Percentiles rank a stretch among this genome's conserved stretches.
phyloP scores from a whole-genome alignment of 2,888 invertebrate genomes.

The Parasteatoda lunata region DNA sequence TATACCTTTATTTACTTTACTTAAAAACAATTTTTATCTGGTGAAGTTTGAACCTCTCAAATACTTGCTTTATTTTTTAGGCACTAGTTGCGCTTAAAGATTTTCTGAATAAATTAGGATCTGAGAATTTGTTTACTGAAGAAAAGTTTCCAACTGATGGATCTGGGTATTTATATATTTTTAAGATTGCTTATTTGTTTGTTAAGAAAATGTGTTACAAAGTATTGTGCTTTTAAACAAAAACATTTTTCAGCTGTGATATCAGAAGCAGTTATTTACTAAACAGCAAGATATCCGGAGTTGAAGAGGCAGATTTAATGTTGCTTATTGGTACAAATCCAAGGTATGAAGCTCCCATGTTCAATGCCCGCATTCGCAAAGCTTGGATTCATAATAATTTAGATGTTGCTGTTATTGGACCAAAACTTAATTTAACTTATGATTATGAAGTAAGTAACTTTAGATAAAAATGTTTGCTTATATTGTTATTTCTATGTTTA shows the following conservation, averaged over 20 bases:
- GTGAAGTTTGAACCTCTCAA: neutral
- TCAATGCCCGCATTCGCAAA: constrained; percentile 96
- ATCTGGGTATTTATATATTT: constrained; percentile 70
- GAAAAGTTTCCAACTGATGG: constrained; percentile 84
- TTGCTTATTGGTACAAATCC: constrained; percentile 97
- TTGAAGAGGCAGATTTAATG: constrained; percentile 95
- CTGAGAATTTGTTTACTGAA: constrained; percentile 91
- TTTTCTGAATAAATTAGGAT: constrained; percentile 88
- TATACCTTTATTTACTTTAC: too few species aligned
- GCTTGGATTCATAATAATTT: constrained; percentile 95
- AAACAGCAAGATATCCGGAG: constrained; percentile 90
- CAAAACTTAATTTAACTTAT: constrained; percentile 93
- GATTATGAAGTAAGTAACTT: constrained; percentile 82
- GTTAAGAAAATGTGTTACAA: too few species aligned
- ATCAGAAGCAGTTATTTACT: constrained; percentile 92
- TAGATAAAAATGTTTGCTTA: too few species aligned
- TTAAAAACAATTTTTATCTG: neutral
- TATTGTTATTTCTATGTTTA: too few species aligned
- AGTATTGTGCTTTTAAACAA: too few species aligned
- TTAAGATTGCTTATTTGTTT: neutral
- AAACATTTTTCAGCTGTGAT: constrained; percentile 84
- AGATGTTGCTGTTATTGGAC: constrained; percentile 88
- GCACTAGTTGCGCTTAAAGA: constrained; percentile 93
- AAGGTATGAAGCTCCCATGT: constrained; percentile 94
- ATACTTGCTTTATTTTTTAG: constrained; percentile 70